These are phyloP conservation scores for Mya arenaria DNA, from an alignment of 1,140 invertebrate species.

Conservation along the genomic window DNA sequence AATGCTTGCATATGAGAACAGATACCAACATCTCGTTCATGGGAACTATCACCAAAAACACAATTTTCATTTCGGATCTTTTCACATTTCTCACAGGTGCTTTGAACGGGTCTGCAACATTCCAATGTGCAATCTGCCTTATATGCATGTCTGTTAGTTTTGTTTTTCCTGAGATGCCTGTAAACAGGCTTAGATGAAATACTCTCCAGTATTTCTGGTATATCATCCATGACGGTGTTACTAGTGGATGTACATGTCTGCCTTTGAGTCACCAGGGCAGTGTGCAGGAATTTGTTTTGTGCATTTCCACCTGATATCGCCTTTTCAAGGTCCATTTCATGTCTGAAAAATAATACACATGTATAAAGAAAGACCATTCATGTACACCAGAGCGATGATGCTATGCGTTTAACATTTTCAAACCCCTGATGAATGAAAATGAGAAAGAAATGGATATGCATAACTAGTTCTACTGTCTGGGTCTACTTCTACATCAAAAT, in stretches of 20 bases:
- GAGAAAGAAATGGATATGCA: too few species aligned
- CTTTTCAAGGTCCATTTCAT: conserved; percentile 74
- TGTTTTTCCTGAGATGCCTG: neutral
- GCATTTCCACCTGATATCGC: conserved; percentile 58
- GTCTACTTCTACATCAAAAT: too few species aligned
- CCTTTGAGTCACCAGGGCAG: conserved; percentile 51
- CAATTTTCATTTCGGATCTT: neutral
- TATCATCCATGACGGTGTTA: conserved; percentile 66
- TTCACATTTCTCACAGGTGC: conserved; percentile 9
- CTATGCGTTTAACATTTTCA: too few species aligned
- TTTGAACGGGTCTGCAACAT: conserved; percentile 9
- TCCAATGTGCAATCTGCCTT: conserved; percentile 44
- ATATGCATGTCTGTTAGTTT: neutral
- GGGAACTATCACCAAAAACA: neutral
- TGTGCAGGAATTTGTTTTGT: conserved; percentile 54
- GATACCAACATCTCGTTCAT: neutral
- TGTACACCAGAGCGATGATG: too few species aligned
- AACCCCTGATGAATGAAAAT: too few species aligned
- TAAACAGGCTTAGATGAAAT: neutral
- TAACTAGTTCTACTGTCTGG: too few species aligned
- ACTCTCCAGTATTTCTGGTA: conserved; percentile 65
- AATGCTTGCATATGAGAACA: neutral
- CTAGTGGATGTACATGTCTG: conserved; percentile 27
- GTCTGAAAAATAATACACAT: conserved; percentile 36
- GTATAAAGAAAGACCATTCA: too few species aligned